Evolutionary conservation across 2,113 vertebrate genomes (phyloP).

Genomic region (Podilymbus podiceps): DNA sequence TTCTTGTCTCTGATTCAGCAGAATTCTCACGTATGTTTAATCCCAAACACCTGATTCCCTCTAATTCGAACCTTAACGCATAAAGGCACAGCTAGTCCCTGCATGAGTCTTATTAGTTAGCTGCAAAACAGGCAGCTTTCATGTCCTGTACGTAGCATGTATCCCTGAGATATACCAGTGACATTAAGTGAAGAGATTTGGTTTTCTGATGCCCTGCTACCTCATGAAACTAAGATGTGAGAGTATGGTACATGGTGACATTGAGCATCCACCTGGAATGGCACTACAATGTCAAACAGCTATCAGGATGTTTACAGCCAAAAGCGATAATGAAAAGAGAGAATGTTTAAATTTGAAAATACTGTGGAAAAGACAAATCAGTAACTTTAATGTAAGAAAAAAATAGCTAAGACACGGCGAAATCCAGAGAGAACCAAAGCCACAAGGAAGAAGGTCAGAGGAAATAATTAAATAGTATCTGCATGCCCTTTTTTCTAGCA

Average conservation of each 20-base stretch:
- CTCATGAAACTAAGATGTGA: background rate
- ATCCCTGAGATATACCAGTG: background rate
- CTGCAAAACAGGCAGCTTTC: background rate
- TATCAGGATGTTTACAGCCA: background rate
- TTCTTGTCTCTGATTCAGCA: background rate
- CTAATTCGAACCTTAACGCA: background rate
- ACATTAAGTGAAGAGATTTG: background rate
- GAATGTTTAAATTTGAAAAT: background rate
- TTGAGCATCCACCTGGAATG: background rate
- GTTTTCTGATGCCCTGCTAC: background rate
- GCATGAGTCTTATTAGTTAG: background rate
- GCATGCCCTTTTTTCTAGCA: background rate
- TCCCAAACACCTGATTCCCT: constrained; percentile 6
- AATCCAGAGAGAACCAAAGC: background rate
- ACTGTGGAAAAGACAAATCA: background rate
- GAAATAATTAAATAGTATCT: background rate
- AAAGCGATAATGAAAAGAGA: background rate
- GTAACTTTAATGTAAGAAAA: background rate
- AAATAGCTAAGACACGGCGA: background rate
- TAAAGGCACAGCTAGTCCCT: background rate
- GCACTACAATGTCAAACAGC: background rate
- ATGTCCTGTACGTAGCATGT: background rate
- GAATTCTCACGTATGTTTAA: background rate
- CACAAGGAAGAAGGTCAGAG: background rate
- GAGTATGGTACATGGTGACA: background rate